These are phyloP conservation scores for Caenorhabditis wallacei DNA, from an alignment of 2,888 invertebrate genomes.

Conservation along the genomic window DNA sequence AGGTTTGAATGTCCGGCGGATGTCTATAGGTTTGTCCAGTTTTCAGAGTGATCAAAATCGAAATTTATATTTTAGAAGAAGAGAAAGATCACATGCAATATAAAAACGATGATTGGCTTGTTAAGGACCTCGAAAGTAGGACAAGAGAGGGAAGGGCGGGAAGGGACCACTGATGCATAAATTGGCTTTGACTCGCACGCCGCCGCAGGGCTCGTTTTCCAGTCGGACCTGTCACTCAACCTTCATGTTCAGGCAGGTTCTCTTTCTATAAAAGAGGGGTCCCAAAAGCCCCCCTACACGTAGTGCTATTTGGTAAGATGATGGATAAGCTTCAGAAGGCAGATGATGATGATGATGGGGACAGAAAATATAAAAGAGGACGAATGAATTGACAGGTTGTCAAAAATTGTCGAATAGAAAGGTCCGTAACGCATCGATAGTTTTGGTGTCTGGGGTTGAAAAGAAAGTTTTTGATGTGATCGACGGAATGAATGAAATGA, in stretches of 20 bases:
- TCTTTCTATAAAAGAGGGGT: slow-evolving; percentile 34
- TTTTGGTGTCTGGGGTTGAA: slow-evolving; percentile 14
- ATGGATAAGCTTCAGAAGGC: slow-evolving; percentile 52
- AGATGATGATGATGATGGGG: slow-evolving; percentile 1
- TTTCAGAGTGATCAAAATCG: neutral
- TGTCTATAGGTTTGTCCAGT: slow-evolving; percentile 4
- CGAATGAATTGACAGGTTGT: slow-evolving; percentile 52
- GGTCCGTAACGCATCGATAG: slow-evolving; percentile 43
- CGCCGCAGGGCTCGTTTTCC: slow-evolving; percentile 61
- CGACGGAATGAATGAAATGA: slow-evolving; percentile 27
- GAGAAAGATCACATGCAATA: slow-evolving; percentile 4
- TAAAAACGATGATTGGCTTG: slow-evolving; percentile 51
- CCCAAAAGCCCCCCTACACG: slow-evolving; percentile 25
- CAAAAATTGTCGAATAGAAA: slow-evolving; percentile 31
- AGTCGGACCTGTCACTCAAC: slow-evolving; percentile 61
- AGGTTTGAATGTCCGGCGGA: slow-evolving; percentile 16
- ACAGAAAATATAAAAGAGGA: slow-evolving; percentile 20
- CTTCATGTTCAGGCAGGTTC: slow-evolving; percentile 57
- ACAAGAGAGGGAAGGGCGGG: neutral
- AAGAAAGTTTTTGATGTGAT: slow-evolving; percentile 23
- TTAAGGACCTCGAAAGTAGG: slow-evolving; percentile 23
- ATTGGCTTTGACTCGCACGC: slow-evolving; percentile 62
- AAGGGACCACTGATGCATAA: slow-evolving; percentile 65
- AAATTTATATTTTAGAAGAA: neutral
- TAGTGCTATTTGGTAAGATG: slow-evolving; percentile 57